Conservation (phyloP, 1,140 invertebrate genomes). For the Frieseomelitta varia region DNA sequence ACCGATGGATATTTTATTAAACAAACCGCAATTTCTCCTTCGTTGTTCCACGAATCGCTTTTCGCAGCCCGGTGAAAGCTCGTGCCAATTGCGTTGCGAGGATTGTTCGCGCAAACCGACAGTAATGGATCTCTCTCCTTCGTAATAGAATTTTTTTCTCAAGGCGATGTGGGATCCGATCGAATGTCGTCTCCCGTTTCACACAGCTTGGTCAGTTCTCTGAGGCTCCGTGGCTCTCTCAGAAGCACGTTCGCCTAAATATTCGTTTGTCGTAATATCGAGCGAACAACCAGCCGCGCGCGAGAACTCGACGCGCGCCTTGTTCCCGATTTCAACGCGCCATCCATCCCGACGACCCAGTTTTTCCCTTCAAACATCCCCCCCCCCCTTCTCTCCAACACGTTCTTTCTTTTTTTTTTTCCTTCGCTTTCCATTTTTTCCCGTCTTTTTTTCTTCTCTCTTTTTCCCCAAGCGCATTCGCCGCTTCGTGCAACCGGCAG, state of each 20-base stretch:
- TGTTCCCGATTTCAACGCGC: neutral
- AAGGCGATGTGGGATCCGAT: neutral
- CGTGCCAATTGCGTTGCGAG: too few species aligned
- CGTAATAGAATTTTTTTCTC: slow-evolving; percentile 25
- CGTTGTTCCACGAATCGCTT: neutral
- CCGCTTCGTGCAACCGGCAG: slow-evolving; percentile 1
- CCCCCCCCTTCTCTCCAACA: neutral
- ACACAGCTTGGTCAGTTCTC: neutral
- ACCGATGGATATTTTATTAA: neutral
- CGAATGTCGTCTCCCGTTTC: slow-evolving; percentile 31
- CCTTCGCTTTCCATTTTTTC: neutral
- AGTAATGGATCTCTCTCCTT: slow-evolving; percentile 4
- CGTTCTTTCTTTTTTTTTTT: neutral
- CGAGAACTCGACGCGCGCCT: slow-evolving; percentile 8
- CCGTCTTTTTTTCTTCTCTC: too few species aligned
- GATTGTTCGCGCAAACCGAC: slow-evolving; percentile 9
- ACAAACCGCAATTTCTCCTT: neutral
- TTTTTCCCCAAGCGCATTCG: neutral
- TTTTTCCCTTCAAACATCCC: neutral
- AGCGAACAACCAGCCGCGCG: too few species aligned
- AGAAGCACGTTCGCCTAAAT: neutral
- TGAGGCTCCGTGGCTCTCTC: neutral
- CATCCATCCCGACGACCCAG: neutral
- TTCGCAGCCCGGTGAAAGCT: slow-evolving; percentile 19
- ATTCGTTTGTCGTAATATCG: slow-evolving; percentile 12